phyloP scores from a whole-genome alignment of 2,113 vertebrate species.

The Origma solitaria region DNA sequence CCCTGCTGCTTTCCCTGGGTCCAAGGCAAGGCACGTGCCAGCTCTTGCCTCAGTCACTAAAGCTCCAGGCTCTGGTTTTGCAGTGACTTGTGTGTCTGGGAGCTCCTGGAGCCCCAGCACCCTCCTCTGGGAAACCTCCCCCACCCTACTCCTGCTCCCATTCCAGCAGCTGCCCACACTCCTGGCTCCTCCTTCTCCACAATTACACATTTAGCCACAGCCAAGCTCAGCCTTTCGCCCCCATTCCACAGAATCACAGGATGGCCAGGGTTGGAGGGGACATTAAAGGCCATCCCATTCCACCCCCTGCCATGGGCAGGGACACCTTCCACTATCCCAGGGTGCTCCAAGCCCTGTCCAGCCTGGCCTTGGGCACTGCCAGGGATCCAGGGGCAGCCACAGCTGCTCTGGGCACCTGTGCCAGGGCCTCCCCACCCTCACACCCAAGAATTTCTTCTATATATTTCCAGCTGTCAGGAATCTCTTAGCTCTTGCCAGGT shows the following conservation, averaged over 20 bases:
- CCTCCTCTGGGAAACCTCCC: fast-evolving
- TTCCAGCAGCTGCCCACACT: background rate
- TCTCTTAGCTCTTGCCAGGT: background rate
- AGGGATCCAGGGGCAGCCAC: background rate
- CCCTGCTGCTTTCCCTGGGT: background rate
- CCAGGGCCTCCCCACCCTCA: background rate
- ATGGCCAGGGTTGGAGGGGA: background rate
- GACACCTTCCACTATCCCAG: background rate
- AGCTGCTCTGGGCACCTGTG: background rate
- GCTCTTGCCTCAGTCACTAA: background rate
- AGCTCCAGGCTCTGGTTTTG: background rate
- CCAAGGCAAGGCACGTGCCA: fast-evolving
- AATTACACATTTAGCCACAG: background rate
- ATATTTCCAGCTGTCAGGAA: background rate
- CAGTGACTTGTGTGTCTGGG: background rate
- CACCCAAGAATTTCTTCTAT: background rate
- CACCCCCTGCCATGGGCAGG: background rate
- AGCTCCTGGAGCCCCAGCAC: background rate
- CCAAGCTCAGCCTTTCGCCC: background rate
- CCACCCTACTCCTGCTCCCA: background rate
- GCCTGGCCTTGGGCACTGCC: background rate
- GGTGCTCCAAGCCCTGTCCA: fast-evolving
- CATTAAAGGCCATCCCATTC: fast-evolving
- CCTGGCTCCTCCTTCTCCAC: background rate
- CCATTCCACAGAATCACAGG: background rate